Evolutionary conservation across 1,140 invertebrate species (phyloP), one percentile per base, ranked within the genome.

Genomic region (Drosophila triauraria): DNA sequence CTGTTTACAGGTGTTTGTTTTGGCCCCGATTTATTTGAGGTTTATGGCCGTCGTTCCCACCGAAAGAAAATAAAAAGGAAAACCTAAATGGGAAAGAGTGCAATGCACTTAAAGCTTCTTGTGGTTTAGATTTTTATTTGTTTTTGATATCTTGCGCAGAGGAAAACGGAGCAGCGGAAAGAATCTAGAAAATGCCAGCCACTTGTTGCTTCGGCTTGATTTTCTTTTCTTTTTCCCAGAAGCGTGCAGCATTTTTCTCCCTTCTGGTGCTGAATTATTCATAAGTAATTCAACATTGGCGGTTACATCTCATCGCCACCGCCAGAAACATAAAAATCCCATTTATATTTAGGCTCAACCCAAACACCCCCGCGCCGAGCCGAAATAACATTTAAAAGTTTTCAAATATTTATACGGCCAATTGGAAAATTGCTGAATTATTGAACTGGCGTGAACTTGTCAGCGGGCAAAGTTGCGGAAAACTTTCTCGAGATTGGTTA

Each of bases 1-100:
- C 61, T 81, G 82, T 71, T 90, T 90, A 88, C 85, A 88, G 85
- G 85, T 88, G 85, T 88, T 90, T 90, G 85, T 88, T 88, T 88
- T 88, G 81, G 81, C 50, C 56, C 65, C 42, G 64, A 69, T 68
- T 57, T 64, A 44, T 67, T 56, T 60, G 46, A 38, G 46, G 48
- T 75, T 75, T 59, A 50, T 60, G 53, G 50, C 43, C 27, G 59
- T 20, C 61, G 15, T 20, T 20, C 17, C 32, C 8, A 1, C 40
- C 15, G 6, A 3, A 59, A 53, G 30, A 38, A 40, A 23, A 56
- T 15, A 25, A 32, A 38, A 9, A 9, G 13, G 23, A 48, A 42
- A 27, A 15, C 10, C n/a, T 9, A 48, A 15, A 43, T 48, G 23
- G 25, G 30, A 23, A 44, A 42, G 20, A 46, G 43, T 51, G 47